Evolutionary conservation across 2,113 vertebrate genomes (phyloP), one percentile per base, ranked within the genome.

Genomic region (Alexandromys fortis): DNA sequence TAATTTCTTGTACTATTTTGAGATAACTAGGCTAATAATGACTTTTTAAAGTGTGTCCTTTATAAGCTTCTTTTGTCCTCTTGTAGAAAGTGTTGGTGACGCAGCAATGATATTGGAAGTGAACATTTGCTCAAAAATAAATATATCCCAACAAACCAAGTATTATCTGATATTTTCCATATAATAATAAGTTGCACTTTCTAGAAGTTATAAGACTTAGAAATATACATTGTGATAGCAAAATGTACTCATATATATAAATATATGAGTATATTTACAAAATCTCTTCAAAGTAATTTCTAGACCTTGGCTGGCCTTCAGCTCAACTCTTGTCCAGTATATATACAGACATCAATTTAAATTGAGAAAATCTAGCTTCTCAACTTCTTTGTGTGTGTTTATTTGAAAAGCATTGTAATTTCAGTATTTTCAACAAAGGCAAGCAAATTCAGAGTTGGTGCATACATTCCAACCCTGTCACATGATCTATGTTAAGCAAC

Each of bases 1-100:
- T 97, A 95, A 96, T 90, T 96, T 97, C 90, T 72, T 87, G 49
- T 95, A 61, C 96, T 97, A 96, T 96, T 98, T 97, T 97, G 70
- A 97, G 92, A 72, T 67, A 96, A 96, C 55, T 95, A 47, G 93
- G 95, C 79, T 96, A 96, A 96, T 90, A 95, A 89, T 67, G 35
- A 61, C 73, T 96, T 97, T 96, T 96, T 87, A 87, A 96, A 93
- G 76, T 88, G 7, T 97, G 93, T 89, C 87, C 79, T 93, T 47
- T 63, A 38, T 63, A 70, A 87, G 45, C 5, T 61, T 94, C 35
- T 61, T 87, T 67, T 83, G 24, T 26, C 58, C 22, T 97, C 87
- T 96, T 70, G 9, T 67, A 79, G 17, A 92, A 93, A 49, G 35
- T 91, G 6, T 45, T 78, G 81, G 21, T 85, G 87, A 92, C 38